Conservation (phyloP, 2,113 vertebrate genomes). For the Pseudopipra pipra region DNA sequence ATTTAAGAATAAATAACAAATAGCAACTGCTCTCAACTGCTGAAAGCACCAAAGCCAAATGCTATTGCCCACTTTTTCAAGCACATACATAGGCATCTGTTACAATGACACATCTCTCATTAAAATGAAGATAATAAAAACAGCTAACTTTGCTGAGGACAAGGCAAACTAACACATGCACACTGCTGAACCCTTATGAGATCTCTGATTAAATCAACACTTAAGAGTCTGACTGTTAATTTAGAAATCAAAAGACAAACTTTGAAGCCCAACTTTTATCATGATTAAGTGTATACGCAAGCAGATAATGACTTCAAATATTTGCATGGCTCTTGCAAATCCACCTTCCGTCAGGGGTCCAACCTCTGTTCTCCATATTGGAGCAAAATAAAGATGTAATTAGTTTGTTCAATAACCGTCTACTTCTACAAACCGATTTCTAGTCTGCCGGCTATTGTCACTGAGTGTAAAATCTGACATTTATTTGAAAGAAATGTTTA, state of each 20-base stretch:
- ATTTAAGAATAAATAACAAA: not conserved
- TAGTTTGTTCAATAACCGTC: not conserved
- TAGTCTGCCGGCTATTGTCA: not conserved
- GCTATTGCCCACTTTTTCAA: not conserved
- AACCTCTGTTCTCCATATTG: not conserved
- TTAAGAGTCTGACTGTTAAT: not conserved
- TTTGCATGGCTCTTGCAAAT: not conserved
- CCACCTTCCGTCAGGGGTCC: not conserved
- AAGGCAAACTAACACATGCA: not conserved
- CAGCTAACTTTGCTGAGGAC: not conserved
- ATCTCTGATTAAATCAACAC: not conserved
- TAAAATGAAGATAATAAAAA: not conserved
- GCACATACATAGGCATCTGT: rapidly evolving
- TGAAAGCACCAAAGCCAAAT: not conserved
- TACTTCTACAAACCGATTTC: not conserved
- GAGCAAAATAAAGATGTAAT: not conserved
- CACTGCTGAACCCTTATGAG: not conserved
- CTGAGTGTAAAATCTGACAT: not conserved
- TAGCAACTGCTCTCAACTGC: not conserved
- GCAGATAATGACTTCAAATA: not conserved
- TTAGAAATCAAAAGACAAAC: not conserved
- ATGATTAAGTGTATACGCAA: not conserved
- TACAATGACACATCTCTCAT: not conserved
- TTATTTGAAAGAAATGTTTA: not conserved
- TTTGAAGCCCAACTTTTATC: not conserved